Percentiles rank a stretch among this genome's conserved stretches.
These are phyloP conservation scores for Prochilodus magdalenae DNA, from an alignment of 2,113 vertebrate genomes.

Conservation along the genomic window DNA sequence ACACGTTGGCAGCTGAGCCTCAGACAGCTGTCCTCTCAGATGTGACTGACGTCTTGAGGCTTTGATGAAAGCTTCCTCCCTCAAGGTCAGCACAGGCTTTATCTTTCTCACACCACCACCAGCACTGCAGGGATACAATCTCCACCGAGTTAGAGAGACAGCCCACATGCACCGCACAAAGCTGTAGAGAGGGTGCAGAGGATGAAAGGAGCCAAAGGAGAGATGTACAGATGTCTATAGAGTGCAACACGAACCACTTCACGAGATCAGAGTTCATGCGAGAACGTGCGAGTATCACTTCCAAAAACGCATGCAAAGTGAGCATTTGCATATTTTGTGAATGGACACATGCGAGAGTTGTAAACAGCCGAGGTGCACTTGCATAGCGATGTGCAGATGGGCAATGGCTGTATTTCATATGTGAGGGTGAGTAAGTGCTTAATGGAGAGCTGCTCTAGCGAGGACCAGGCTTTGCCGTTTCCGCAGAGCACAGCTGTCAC, in stretches of 20 bases:
- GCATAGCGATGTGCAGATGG: neutral
- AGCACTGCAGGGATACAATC: conserved; percentile 44
- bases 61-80: conserved; percentile 62
- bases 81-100: conserved; percentile 67
- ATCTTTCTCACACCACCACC: neutral
- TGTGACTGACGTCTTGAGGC: conserved; percentile 64
- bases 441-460: conserved; percentile 70
- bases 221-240: neutral
- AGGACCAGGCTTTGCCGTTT: conserved; percentile 73
- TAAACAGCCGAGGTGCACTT: neutral
- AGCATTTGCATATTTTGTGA: conserved; percentile 21
- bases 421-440: conserved; percentile 58
- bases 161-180: conserved; percentile 30
- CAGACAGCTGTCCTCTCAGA: conserved; percentile 45
- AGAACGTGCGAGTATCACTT: neutral
- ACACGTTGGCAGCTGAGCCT: conserved; percentile 11
- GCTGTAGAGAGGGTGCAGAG: conserved; percentile 6
- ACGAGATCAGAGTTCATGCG: conserved; percentile 1
- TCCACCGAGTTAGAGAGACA: conserved; percentile 21
- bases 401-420: neutral
- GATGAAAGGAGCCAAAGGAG: conserved; percentile 22
- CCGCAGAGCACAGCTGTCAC: conserved; percentile 77
- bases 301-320: neutral
- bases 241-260: neutral
- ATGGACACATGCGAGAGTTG: neutral